Base-by-base conservation (phyloP, 2,113 vertebrate genomes). In the Pardalotus punctatus region DNA sequence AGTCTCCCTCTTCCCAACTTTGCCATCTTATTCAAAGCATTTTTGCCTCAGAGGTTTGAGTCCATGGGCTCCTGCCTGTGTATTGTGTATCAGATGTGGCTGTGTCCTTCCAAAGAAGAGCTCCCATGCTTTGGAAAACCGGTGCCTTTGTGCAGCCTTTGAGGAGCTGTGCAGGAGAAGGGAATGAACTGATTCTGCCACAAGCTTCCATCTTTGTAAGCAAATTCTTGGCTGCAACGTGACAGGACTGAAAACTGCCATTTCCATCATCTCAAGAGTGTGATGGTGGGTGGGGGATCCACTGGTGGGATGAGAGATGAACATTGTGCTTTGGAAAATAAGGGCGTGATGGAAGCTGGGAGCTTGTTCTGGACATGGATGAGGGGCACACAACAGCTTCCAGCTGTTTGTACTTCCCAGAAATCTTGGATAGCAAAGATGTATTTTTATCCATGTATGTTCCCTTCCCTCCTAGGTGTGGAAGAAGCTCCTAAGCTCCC, bases 391-490 rank as follows among this genome's bases (percentile, higher is more conserved):
- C 33, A 31, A 4, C 31, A 45, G 43, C 35, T 58, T 78, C 67
- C 71, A 45, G n/a, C n/a, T 25, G 45, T 38, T 64, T 57, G 29
- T 16, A 4, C 12, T 31, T 50, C 36, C 43, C 36, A 18, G n/a
- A 51, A 76, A 24, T 24, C 65, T 58, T 35, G 4, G 14, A 4
- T 2, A 74, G 35, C 73, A 40, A 36, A 64, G 14, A 3, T 58
- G 2, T 19, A 2, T 29, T 47, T 88, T 76, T 14, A 57, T 42
- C 19, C 2, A 0, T 10, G 21, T 23, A 3, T 69, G 12, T 61
- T 76, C 40, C 24, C 45, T 92, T 82, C 50, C n/a, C 67, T 83
- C 53, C 24, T 57, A 99, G 99, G 99, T 99, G 61, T 99, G 99
- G 99, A 98, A 99, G 90, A 98, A 94, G 95, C 95, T 99, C 61